Evolutionary conservation across 2,797 vertebrate species (phyloP).

Genomic region (Enteromius argenteus): DNA sequence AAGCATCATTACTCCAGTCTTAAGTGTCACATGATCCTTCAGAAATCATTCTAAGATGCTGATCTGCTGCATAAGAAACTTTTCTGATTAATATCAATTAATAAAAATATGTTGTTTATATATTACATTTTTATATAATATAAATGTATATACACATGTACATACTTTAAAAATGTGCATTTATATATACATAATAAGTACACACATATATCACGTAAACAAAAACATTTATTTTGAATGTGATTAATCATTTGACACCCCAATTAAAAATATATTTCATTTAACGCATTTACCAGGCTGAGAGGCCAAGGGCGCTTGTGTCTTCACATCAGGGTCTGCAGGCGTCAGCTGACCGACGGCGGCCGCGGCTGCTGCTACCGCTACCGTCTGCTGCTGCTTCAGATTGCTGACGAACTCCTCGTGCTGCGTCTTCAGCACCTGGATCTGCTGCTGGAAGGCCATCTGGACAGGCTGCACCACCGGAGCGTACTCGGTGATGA

Average conservation of each 20-base stretch:
- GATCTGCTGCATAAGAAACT: background rate
- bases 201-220: no score
- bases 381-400: conserved; percentile 81
- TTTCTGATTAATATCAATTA: background rate
- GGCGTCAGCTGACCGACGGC: conserved; percentile 70
- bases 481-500: conserved; percentile 90
- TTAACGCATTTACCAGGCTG: conserved; percentile 72
- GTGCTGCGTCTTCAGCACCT: conserved; percentile 90
- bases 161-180: no score
- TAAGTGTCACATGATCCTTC: background rate
- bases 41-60: background rate
- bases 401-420: conserved; percentile 92
- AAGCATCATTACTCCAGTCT: no score
- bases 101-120: no score
- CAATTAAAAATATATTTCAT: no score
- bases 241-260: no score
- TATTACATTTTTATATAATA: no score
- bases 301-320: conserved; percentile 67
- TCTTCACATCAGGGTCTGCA: conserved; percentile 67
- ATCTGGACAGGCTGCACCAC: conserved; percentile 93
- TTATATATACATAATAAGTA: no score
- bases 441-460: conserved; percentile 97
- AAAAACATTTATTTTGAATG: no score
- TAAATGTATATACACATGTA: no score
- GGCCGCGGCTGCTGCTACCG: conserved; percentile 63